Percentiles rank a stretch among this genome's conserved stretches.
phyloP scores from a whole-genome alignment of 2,888 invertebrate genomes.

The Brachylomia viminalis region DNA sequence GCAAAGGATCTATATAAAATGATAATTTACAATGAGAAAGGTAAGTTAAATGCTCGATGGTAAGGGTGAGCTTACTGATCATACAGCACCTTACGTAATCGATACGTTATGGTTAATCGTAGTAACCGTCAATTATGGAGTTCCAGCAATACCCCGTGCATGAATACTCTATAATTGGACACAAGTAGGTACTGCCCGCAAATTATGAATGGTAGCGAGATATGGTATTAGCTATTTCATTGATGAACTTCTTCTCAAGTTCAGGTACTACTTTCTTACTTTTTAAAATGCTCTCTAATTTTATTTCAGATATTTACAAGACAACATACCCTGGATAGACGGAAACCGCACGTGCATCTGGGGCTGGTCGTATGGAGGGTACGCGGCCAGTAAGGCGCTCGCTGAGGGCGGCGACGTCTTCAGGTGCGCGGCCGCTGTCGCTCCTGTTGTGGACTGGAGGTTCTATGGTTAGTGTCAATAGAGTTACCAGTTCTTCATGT shows the following conservation, averaged over 20 bases:
- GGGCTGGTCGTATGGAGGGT: constrained; percentile 99
- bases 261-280: too few species aligned
- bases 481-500: accelerated
- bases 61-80: not conserved
- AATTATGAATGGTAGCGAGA: not conserved
- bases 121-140: not conserved
- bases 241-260: not conserved
- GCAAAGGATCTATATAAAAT: not conserved
- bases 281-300: not conserved
- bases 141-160: not conserved
- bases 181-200: not conserved
- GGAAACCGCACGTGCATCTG: constrained; percentile 96
- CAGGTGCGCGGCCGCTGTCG: constrained; percentile 98
- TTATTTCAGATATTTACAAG: constrained; percentile 91
- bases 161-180: not conserved
- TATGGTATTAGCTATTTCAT: not conserved
- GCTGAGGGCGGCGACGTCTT: constrained; percentile 95
- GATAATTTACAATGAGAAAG: too few species aligned
- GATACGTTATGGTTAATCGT: not conserved
- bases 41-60: not conserved
- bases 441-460: constrained; percentile 99
- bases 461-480: constrained; percentile 91
- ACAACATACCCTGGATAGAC: constrained; percentile 94
- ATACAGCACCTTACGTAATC: not conserved
- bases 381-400: constrained; percentile 96